phyloP scores from a whole-genome alignment of 35 echinoderm and acorn worm species.

The Lytechinus pictus region DNA sequence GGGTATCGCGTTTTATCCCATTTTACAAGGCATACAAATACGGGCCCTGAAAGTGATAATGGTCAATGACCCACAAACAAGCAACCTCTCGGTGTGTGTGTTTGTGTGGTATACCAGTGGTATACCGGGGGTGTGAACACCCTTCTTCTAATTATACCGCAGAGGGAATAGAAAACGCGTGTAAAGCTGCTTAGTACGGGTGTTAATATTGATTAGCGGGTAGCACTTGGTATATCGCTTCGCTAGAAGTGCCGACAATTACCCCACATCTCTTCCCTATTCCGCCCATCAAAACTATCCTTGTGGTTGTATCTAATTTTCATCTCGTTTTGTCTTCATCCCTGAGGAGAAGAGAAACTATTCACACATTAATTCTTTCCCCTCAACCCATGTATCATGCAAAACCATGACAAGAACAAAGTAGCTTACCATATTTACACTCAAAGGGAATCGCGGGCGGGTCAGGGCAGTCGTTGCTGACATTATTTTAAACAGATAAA shows the following conservation, averaged over 20 bases:
- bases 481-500: background rate
- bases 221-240: background rate
- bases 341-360: background rate
- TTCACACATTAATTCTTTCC: slow-evolving; percentile 12
- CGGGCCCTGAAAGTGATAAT: background rate
- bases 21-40: too few relatives aligned
- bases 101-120: background rate
- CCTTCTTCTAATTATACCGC: slow-evolving; percentile 16
- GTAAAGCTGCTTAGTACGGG: slow-evolving; percentile 7
- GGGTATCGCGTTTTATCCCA: too few relatives aligned
- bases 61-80: slow-evolving; percentile 1
- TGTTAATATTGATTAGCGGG: slow-evolving; percentile 45
- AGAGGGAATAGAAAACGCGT: slow-evolving; percentile 23
- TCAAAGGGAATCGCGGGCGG: background rate
- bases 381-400: background rate
- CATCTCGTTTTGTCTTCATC: background rate
- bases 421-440: background rate
- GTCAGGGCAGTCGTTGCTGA: background rate
- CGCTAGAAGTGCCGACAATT: background rate
- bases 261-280: background rate
- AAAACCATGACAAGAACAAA: background rate
- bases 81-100: background rate
- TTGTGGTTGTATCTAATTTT: background rate
- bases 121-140: slow-evolving; percentile 17
- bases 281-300: background rate